These are phyloP conservation scores for Melanotaenia duboulayi DNA, from an alignment of 2,113 vertebrate species.

Conservation along the genomic window DNA sequence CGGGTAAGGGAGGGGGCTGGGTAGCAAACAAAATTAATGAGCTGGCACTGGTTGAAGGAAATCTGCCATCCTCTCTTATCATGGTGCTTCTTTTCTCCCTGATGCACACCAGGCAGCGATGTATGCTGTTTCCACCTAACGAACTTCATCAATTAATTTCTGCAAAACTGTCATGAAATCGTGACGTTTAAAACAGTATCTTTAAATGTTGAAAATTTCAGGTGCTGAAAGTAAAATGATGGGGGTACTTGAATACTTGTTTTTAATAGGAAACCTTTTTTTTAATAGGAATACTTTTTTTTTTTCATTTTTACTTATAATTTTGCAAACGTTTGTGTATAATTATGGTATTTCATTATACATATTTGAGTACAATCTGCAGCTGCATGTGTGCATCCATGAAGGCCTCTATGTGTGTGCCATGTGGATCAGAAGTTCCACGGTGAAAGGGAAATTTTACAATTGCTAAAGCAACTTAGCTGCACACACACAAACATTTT, in stretches of 20 bases:
- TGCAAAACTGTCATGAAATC: constrained; percentile 37
- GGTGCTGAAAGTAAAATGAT: neutral
- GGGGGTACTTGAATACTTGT: neutral
- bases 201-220: constrained; percentile 4
- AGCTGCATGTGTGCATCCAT: neutral
- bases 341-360: neutral
- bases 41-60: constrained; percentile 82
- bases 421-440: neutral
- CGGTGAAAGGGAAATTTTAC: neutral
- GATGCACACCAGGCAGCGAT: constrained; percentile 50
- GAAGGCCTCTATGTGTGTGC: neutral
- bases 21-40: constrained; percentile 82
- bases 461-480: neutral
- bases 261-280: constrained; percentile 19
- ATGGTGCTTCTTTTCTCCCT: constrained; percentile 68
- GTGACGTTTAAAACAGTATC: constrained; percentile 27
- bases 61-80: constrained; percentile 81
- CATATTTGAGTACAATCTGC: neutral
- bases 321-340: constrained; percentile 8
- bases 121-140: constrained; percentile 47
- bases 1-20: constrained; percentile 35
- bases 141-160: constrained; percentile 31
- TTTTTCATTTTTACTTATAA: too few species aligned
- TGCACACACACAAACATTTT: neutral
- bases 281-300: too few species aligned